These are phyloP conservation scores for Globicephala melas DNA, from an alignment of 2,113 vertebrate species.

Conservation along the genomic window DNA sequence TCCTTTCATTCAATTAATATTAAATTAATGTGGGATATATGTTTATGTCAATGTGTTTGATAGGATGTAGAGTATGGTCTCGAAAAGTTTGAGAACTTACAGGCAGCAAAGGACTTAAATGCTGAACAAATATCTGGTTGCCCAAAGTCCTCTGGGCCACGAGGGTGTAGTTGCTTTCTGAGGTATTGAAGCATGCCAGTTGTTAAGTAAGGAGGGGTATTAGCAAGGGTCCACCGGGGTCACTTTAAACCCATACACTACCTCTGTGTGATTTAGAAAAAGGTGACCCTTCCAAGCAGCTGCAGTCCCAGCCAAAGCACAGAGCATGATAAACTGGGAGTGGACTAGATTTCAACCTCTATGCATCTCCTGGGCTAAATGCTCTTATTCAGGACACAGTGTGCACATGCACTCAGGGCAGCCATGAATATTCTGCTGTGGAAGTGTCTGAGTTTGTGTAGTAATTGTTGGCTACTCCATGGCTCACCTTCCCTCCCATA, in stretches of 20 bases:
- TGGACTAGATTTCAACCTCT: neutral
- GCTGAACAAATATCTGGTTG: neutral
- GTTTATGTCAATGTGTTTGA: neutral
- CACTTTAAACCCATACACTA: neutral
- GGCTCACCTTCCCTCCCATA: neutral
- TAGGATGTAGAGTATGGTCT: neutral
- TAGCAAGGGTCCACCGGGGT: neutral
- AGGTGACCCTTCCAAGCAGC: neutral
- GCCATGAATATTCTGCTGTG: neutral
- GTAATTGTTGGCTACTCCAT: neutral
- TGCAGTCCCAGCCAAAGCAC: neutral
- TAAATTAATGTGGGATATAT: neutral
- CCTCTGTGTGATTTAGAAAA: neutral
- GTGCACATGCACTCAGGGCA: neutral
- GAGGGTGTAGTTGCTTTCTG: neutral
- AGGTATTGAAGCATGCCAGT: neutral
- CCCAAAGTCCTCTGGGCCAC: neutral
- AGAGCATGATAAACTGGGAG: neutral
- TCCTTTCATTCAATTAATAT: neutral
- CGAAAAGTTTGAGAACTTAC: neutral
- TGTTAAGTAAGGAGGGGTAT: neutral
- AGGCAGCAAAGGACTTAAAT: neutral
- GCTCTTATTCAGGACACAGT: neutral
- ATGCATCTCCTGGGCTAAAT: neutral
- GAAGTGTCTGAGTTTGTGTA: neutral